These are phyloP conservation scores for Mastigias papua DNA, from an alignment of 30 jellyfish, hydroid and myxozoan genomes.

Conservation along the genomic window DNA sequence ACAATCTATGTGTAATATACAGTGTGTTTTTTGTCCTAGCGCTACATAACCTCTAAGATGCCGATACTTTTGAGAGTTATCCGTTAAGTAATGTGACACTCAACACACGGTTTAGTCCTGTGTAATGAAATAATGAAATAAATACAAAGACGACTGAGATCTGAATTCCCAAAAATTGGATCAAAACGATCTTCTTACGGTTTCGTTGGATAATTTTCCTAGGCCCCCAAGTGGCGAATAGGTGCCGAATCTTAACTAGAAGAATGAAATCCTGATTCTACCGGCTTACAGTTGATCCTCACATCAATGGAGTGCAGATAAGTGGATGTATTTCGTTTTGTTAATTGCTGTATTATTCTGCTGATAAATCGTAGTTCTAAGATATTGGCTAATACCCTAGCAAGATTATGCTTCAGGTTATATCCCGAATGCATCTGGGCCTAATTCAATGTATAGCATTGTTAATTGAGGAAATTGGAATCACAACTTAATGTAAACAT, in stretches of 20 bases:
- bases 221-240: conserved; percentile 78
- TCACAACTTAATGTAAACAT: conserved; percentile 63
- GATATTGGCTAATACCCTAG: conserved; percentile 63
- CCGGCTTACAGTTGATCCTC: conserved; percentile 70
- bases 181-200: conserved; percentile 70
- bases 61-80: conserved; percentile 27
- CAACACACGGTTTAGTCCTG: conserved; percentile 4
- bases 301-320: conserved; percentile 35
- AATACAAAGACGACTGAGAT: conserved; percentile 51
- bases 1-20: not conserved
- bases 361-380: conserved; percentile 47
- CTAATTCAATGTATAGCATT: conserved; percentile 57
- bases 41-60: not conserved
- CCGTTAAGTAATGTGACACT: conserved; percentile 57
- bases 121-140: conserved; percentile 34
- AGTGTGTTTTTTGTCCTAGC: not conserved
- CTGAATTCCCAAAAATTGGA: conserved; percentile 66
- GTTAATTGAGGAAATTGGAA: conserved; percentile 79
- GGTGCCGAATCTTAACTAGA: conserved; percentile 77
- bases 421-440: conserved; percentile 63
- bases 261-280: conserved; percentile 71
- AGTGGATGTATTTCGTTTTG: conserved; percentile 76
- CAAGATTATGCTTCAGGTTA: conserved; percentile 54
- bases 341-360: conserved; percentile 57
- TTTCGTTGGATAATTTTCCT: conserved; percentile 55